A percentile compares a stretch with the other conserved stretches of the same genome.
phyloP scores from a whole-genome alignment of 2,113 vertebrate species.

The Odocoileus virginianus region DNA sequence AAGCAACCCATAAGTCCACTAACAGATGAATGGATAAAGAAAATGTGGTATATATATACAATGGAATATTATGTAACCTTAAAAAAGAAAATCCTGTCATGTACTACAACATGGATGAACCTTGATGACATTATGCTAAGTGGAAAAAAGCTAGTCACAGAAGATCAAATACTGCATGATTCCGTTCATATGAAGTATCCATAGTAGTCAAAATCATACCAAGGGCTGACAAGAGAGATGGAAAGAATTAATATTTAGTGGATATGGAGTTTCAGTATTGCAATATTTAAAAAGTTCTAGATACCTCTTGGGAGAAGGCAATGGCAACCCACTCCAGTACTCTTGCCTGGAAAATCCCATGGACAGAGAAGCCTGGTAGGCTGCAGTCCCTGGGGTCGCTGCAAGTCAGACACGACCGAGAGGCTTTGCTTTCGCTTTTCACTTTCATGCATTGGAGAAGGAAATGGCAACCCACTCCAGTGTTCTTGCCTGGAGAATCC shows the following conservation, averaged over 20 bases:
- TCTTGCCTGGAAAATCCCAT: too few relatives aligned
- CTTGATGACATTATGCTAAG: not conserved
- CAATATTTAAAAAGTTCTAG: not conserved
- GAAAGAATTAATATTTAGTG: not conserved
- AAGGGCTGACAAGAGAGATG: not conserved
- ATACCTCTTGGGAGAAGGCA: not conserved
- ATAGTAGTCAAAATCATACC: not conserved
- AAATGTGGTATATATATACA: not conserved
- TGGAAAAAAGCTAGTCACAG: not conserved
- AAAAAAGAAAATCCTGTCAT: not conserved
- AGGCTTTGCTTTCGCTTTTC: too few relatives aligned
- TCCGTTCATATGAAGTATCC: not conserved
- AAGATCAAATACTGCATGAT: not conserved
- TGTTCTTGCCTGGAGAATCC: too few relatives aligned
- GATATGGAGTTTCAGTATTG: not conserved
- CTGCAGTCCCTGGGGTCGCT: too few relatives aligned
- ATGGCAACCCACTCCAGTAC: too few relatives aligned
- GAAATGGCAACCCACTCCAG: too few relatives aligned
- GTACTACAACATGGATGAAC: not conserved
- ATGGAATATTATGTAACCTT: not conserved
- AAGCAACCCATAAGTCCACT: not conserved
- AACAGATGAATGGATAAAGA: not conserved
- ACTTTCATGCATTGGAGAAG: too few relatives aligned
- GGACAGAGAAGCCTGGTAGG: too few relatives aligned
- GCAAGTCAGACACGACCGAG: too few relatives aligned